Evolutionary conservation across 2,113 vertebrate species (phyloP).

Genomic region (Podilymbus podiceps): DNA sequence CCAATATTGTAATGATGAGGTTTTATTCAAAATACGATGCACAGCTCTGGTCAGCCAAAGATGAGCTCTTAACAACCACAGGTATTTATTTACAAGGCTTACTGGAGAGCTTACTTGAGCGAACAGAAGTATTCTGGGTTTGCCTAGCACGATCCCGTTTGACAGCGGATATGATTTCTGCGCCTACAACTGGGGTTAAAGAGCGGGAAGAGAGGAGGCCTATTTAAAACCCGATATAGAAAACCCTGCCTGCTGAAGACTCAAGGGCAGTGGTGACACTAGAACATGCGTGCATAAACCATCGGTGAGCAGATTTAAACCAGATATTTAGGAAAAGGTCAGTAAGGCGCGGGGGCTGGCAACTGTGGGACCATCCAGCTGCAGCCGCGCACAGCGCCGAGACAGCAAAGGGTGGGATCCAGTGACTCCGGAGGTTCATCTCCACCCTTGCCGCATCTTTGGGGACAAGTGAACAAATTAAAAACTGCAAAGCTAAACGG

Average conservation of each 20-base stretch:
- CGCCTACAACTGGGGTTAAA: background rate
- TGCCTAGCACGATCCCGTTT: no score
- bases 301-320: background rate
- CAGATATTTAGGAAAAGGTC: background rate
- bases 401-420: background rate
- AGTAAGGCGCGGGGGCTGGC: background rate
- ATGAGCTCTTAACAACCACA: background rate
- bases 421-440: background rate
- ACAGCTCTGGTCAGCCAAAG: background rate
- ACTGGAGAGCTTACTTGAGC: background rate
- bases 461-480: background rate
- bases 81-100: background rate
- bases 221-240: background rate
- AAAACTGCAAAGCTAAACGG: background rate
- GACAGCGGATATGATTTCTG: background rate
- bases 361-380: background rate
- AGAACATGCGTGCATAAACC: background rate
- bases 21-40: background rate
- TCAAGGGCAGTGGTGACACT: background rate
- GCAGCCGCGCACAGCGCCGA: background rate
- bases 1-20: background rate
- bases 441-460: background rate
- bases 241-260: background rate
- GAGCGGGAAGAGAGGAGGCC: background rate
- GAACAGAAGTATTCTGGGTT: background rate